phyloP scores from a whole-genome alignment of 2,888 invertebrate species.

The Leptinotarsa peninsularis region DNA sequence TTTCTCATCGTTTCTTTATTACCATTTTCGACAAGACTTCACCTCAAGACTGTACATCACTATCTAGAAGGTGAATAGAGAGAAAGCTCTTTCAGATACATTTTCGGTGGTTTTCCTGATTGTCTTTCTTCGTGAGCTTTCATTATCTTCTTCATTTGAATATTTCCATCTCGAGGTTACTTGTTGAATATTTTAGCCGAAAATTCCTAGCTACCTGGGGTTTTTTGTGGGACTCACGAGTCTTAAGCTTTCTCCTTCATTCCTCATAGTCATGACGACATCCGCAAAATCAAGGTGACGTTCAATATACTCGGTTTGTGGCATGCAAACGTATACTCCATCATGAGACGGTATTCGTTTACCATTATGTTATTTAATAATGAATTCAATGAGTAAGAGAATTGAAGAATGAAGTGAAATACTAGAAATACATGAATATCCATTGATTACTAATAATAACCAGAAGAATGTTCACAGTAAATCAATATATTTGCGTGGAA shows the following conservation, averaged over 20 bases:
- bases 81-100: slow-evolving; percentile 87
- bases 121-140: slow-evolving; percentile 97
- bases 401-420: no score
- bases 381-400: no score
- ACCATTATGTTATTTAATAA: no score
- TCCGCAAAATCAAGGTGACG: slow-evolving; percentile 95
- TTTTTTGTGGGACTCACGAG: slow-evolving; percentile 91
- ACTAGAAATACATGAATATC: no score
- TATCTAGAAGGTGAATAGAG: slow-evolving; percentile 96
- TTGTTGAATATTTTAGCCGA: slow-evolving; percentile 96
- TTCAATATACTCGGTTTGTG: slow-evolving; percentile 99
- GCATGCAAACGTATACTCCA: slow-evolving; percentile 72
- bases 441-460: no score
- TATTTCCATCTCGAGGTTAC: slow-evolving; percentile 96
- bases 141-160: slow-evolving; percentile 98
- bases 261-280: slow-evolving; percentile 98
- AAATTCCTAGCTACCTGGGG: slow-evolving; percentile 92
- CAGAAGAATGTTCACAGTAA: no score
- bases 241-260: slow-evolving; percentile 93
- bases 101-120: slow-evolving; percentile 85
- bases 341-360: no score
- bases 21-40: slow-evolving; percentile 99
- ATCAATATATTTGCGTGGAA: no score
- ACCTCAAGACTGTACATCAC: slow-evolving; percentile 92
- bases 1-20: slow-evolving; percentile 99